Evolutionary conservation across 2,888 invertebrate species (phyloP).

Genomic region (Camptogramma bilineatum): DNA sequence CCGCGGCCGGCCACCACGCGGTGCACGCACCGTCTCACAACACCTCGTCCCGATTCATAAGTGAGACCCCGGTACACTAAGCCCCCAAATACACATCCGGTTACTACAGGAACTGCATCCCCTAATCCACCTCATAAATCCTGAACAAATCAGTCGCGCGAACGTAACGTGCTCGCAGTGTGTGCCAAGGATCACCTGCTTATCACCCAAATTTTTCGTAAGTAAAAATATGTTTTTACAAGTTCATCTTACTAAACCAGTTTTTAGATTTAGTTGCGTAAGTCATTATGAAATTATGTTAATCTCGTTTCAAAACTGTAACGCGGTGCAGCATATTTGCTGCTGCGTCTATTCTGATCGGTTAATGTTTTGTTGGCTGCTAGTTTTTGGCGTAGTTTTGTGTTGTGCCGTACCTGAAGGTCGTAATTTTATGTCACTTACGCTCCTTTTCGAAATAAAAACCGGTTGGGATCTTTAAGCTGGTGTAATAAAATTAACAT

Average conservation of each 20-base stretch:
- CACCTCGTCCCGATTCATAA: constrained; percentile 56
- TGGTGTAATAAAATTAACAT: constrained; percentile 83
- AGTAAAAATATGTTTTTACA: constrained; percentile 58
- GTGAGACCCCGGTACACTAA: constrained; percentile 60
- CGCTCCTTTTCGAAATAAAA: constrained; percentile 78
- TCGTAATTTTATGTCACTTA: constrained; percentile 76
- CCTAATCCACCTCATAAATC: constrained; percentile 44
- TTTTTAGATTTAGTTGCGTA: constrained; percentile 48
- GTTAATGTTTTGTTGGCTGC: constrained; percentile 52
- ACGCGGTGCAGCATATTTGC: constrained; percentile 38
- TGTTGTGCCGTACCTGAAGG: constrained; percentile 61
- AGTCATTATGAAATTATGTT: constrained; percentile 54
- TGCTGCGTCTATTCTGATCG: constrained; percentile 41
- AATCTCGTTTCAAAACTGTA: constrained; percentile 55
- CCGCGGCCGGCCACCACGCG: constrained; percentile 76
- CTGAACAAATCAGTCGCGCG: constrained; percentile 50
- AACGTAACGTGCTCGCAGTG: constrained; percentile 62
- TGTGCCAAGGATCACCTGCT: constrained; percentile 58
- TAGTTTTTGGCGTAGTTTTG: constrained; percentile 55
- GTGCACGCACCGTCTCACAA: constrained; percentile 62
- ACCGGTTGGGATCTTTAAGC: constrained; percentile 79
- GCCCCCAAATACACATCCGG: constrained; percentile 53
- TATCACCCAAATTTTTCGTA: constrained; percentile 65
- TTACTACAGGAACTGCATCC: constrained; percentile 54
- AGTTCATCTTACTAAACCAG: constrained; percentile 52